These are phyloP conservation scores for Bombus polaris DNA, from an alignment of 1,140 invertebrate species.

Conservation along the genomic window DNA sequence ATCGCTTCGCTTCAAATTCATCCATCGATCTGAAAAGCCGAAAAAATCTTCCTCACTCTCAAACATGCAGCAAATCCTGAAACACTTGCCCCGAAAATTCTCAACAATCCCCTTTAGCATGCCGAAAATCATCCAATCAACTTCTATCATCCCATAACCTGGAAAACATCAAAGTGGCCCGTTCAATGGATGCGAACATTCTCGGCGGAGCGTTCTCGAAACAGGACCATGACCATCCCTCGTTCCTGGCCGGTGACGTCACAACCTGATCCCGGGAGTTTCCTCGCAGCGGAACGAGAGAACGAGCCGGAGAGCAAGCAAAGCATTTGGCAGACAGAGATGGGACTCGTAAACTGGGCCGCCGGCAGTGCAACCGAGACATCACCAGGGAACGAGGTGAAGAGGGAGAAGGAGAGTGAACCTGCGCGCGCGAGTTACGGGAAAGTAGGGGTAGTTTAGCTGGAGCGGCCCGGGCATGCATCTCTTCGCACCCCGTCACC, in stretches of 20 bases:
- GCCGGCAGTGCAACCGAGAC: slow-evolving; percentile 4
- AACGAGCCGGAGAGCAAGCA: slow-evolving; percentile 34
- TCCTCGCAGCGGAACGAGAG: slow-evolving; percentile 34
- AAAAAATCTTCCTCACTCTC: too few species aligned
- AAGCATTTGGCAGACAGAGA: slow-evolving; percentile 32
- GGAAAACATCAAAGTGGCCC: not conserved
- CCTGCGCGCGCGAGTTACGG: slow-evolving; percentile 32
- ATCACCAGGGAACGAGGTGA: not conserved
- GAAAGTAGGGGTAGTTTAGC: slow-evolving; percentile 66
- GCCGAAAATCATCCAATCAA: not conserved
- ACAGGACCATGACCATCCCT: slow-evolving; percentile 53
- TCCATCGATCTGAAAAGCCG: not conserved
- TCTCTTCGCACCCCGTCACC: slow-evolving; percentile 45
- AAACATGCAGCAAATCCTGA: too few species aligned
- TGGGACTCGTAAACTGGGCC: slow-evolving; percentile 40
- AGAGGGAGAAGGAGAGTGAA: slow-evolving; percentile 25
- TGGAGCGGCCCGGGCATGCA: slow-evolving; percentile 68
- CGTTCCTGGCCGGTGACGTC: slow-evolving; percentile 54
- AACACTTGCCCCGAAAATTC: not conserved
- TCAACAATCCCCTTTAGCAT: not conserved
- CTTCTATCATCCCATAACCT: not conserved
- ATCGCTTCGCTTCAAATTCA: not conserved
- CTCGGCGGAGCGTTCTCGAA: slow-evolving; percentile 35
- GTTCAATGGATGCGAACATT: not conserved
- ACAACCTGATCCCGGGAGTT: slow-evolving; percentile 58